phyloP scores from a whole-genome alignment of 2,113 vertebrate species.

The Callorhinus ursinus region DNA sequence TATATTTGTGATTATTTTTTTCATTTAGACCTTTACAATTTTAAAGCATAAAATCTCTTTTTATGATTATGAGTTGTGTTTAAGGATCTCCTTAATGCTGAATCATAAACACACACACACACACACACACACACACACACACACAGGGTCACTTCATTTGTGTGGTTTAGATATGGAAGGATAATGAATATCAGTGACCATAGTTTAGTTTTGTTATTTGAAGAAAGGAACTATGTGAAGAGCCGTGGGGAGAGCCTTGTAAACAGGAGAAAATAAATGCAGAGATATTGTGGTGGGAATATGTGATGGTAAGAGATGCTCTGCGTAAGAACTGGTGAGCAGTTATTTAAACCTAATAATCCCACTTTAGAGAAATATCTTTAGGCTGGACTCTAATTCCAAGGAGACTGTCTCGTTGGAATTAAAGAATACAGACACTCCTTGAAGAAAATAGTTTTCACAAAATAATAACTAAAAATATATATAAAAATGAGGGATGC shows the following conservation, averaged over 20 bases:
- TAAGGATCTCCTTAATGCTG: background rate
- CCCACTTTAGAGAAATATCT: background rate
- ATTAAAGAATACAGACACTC: background rate
- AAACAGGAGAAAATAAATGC: background rate
- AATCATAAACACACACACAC: background rate
- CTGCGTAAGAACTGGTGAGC: accelerated
- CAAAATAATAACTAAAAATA: background rate
- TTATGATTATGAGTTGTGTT: background rate
- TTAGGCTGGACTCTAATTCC: background rate
- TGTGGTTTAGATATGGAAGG: background rate
- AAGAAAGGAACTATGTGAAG: background rate
- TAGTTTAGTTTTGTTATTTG: background rate
- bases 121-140: background rate
- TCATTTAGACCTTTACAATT: background rate
- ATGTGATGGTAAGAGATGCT: background rate
- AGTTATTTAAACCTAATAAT: background rate
- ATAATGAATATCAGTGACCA: background rate
- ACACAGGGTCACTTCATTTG: accelerated
- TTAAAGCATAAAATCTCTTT: background rate
- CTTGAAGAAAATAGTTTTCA: background rate
- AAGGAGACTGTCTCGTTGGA: background rate
- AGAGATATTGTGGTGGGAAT: background rate
- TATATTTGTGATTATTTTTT: background rate
- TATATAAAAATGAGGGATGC: no score
- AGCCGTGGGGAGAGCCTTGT: background rate